These are phyloP conservation scores for Noturus placidus DNA, from an alignment of 2,113 vertebrate species.

Conservation along the genomic window DNA sequence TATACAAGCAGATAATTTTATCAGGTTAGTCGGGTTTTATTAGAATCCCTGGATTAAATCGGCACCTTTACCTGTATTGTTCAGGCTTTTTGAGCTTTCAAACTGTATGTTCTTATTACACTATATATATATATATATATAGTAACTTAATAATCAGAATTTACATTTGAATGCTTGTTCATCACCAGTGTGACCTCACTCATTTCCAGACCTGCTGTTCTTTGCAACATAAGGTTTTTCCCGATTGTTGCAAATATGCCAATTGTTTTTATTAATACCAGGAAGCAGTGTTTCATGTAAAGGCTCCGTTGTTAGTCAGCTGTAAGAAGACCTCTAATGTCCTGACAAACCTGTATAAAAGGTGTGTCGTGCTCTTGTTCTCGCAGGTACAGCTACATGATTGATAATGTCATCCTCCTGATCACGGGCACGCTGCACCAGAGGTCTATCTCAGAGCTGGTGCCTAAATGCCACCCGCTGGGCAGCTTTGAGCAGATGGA, in stretches of 20 bases:
- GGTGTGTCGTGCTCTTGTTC: neutral
- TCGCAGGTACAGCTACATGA: conserved; percentile 97
- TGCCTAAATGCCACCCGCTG: conserved; percentile 95
- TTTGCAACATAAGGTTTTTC: neutral
- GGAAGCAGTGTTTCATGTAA: neutral
- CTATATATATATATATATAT: neutral
- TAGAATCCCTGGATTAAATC: neutral
- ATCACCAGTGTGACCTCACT: neutral
- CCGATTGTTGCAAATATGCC: neutral
- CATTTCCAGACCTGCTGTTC: neutral
- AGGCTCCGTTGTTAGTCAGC: neutral
- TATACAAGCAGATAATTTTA: neutral
- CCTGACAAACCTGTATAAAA: neutral
- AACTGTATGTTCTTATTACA: neutral
- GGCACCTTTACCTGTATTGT: neutral
- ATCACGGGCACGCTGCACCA: conserved; percentile 98
- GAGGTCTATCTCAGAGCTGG: conserved; percentile 91
- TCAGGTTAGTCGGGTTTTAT: neutral
- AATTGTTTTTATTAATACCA: neutral
- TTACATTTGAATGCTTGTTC: neutral
- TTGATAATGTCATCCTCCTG: conserved; percentile 96
- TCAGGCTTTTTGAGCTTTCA: neutral
- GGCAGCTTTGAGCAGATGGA: conserved; percentile 99
- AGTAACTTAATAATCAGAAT: neutral
- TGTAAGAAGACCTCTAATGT: neutral